phyloP scores from a whole-genome alignment of 2,888 invertebrate species.

The Bhutanitis thaidina region DNA sequence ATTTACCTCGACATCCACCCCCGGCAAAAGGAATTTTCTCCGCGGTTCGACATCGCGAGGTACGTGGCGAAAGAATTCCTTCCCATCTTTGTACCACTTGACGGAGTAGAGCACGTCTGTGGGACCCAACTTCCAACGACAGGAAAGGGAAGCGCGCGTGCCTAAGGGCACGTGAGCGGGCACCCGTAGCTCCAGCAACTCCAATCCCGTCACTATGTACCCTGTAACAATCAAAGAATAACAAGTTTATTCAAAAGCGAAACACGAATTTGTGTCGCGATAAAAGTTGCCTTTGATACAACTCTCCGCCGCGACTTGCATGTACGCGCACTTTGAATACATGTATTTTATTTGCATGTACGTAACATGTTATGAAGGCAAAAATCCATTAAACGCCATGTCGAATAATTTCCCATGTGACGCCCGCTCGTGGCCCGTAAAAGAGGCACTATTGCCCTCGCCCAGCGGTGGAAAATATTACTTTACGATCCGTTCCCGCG shows the following conservation, averaged over 20 bases:
- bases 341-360: constrained; percentile 69
- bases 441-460: constrained; percentile 77
- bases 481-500: constrained; percentile 73
- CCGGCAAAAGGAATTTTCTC: constrained; percentile 88
- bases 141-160: constrained; percentile 87
- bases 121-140: constrained; percentile 89
- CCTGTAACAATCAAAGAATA: constrained; percentile 35
- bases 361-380: constrained; percentile 78
- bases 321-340: constrained; percentile 36
- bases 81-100: constrained; percentile 95
- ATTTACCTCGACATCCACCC: constrained; percentile 91
- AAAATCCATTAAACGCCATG: constrained; percentile 79
- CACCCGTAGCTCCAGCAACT: constrained; percentile 88
- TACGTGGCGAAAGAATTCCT: constrained; percentile 93
- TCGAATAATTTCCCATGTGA: constrained; percentile 81
- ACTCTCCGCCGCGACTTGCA: constrained; percentile 3
- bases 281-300: constrained; percentile 18
- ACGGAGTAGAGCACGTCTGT: constrained; percentile 91
- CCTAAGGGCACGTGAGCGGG: constrained; percentile 90
- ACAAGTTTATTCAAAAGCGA: constrained; percentile 1
- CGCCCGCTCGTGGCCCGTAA: constrained; percentile 77
- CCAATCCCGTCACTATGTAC: constrained; percentile 68
- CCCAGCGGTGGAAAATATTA: constrained; percentile 76
- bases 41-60: constrained; percentile 90
- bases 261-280: neutral